Conservation (phyloP, 2,113 vertebrate genomes). For the Poicephalus gulielmi region DNA sequence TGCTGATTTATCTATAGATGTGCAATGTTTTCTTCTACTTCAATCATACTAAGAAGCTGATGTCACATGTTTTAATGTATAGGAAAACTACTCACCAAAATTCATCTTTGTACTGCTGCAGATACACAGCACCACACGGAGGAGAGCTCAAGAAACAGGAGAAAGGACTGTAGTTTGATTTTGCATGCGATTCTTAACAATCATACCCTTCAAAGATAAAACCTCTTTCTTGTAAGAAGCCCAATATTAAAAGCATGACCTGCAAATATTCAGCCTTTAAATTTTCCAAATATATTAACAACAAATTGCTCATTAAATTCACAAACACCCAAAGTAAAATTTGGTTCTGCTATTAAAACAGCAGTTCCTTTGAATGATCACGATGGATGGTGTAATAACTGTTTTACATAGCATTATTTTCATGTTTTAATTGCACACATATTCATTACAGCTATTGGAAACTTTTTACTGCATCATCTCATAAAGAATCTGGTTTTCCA, state of each 20-base stretch:
- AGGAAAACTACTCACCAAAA: background rate
- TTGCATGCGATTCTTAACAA: background rate
- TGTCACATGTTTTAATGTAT: background rate
- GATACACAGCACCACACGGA: slow-evolving; percentile 62
- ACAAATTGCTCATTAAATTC: slow-evolving; percentile 14
- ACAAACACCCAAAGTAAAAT: background rate
- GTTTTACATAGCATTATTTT: background rate
- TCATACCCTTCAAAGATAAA: background rate
- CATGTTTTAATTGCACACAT: background rate
- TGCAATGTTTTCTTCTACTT: slow-evolving; percentile 2
- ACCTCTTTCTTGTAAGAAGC: background rate
- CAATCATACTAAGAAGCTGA: background rate
- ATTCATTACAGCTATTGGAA: background rate
- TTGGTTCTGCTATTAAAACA: background rate
- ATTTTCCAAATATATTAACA: slow-evolving; percentile 13
- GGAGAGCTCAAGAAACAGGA: slow-evolving; percentile 32
- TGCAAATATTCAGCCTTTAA: background rate
- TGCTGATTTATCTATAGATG: slow-evolving; percentile 14
- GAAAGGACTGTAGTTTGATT: background rate
- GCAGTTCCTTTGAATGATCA: background rate
- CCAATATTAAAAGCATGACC: background rate
- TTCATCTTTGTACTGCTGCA: background rate
- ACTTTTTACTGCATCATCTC: background rate
- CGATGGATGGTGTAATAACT: background rate
- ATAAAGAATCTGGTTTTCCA: background rate